A percentile compares a stretch with the other conserved stretches of the same genome.
phyloP scores from a whole-genome alignment of 2,797 vertebrate species.

The Dendrocincla fuliginosa region DNA sequence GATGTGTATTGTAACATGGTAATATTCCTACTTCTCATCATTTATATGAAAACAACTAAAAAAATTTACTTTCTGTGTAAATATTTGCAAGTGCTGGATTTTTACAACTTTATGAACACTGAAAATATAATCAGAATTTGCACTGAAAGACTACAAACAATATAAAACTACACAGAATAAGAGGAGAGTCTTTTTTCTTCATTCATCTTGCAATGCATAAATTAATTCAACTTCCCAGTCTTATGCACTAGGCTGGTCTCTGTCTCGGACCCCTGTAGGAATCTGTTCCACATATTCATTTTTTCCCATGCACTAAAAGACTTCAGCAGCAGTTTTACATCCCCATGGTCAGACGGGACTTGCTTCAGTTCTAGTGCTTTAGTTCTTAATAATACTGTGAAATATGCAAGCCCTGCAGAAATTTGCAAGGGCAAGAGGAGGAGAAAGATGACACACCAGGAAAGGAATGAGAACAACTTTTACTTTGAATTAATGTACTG shows the following conservation, averaged over 20 bases:
- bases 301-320: not conserved
- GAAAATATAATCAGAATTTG: not conserved
- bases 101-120: not conserved
- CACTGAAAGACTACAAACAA: not conserved
- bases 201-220: not conserved
- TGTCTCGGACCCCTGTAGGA: not conserved
- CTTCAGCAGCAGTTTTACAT: not conserved
- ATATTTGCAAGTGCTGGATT: not conserved
- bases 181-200: not conserved
- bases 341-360: not conserved
- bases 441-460: not conserved
- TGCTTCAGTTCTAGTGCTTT: not conserved
- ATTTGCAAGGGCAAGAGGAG: not conserved
- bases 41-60: not conserved
- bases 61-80: not conserved
- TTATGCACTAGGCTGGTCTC: fast-evolving
- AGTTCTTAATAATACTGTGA: not conserved
- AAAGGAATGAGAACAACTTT: not conserved
- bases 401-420: not conserved
- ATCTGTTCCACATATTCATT: not conserved
- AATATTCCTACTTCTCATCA: not conserved
- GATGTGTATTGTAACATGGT: not conserved
- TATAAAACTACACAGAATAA: not conserved
- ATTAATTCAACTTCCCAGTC: not conserved
- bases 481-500: not conserved